Evolutionary conservation across 2,797 vertebrate species (phyloP).

Genomic region (Bradypus variegatus): DNA sequence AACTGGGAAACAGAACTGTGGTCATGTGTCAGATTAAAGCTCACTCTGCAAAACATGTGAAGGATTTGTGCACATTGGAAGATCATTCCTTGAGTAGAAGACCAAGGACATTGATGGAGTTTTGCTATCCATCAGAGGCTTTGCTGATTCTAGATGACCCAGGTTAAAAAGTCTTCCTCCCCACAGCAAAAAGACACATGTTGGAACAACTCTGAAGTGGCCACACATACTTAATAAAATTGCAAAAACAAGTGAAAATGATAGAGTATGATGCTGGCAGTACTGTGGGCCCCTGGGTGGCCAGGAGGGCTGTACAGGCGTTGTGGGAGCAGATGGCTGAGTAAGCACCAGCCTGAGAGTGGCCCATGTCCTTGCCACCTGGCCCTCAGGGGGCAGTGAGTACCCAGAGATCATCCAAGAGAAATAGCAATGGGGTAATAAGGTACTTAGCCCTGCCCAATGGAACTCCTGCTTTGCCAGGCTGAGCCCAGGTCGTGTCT

Average conservation of each 20-base stretch:
- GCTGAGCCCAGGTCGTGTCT: neutral
- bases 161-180: neutral
- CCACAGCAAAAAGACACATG: neutral
- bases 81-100: neutral
- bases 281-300: neutral
- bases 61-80: neutral
- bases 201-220: neutral
- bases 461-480: neutral
- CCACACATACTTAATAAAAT: neutral
- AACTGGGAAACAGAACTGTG: rapidly evolving
- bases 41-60: neutral
- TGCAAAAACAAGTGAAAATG: neutral
- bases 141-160: neutral
- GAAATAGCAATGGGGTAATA: too few species aligned
- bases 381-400: too few species aligned
- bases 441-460: neutral
- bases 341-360: too few species aligned
- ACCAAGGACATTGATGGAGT: neutral
- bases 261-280: rapidly evolving
- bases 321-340: too few species aligned
- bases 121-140: neutral
- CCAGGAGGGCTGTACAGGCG: too few species aligned
- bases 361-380: too few species aligned
- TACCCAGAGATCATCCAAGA: too few species aligned
- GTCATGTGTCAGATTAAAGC: neutral